phyloP scores from a whole-genome alignment of 2,113 vertebrate species.

The Prionailurus bengalensis region DNA sequence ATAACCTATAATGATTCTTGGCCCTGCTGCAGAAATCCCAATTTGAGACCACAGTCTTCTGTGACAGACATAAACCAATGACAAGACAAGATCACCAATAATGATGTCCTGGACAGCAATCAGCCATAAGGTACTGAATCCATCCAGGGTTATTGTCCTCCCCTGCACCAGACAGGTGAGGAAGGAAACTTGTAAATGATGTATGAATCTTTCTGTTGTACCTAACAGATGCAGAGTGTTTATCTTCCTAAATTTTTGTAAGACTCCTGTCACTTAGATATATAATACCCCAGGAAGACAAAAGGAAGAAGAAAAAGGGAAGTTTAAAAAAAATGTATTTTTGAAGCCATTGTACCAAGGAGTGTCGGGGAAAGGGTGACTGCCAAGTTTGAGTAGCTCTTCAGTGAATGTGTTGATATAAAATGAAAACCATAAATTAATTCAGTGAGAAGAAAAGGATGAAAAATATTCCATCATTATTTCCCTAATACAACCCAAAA shows the following conservation, averaged over 20 bases:
- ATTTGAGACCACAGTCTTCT: not conserved
- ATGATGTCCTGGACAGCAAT: not conserved
- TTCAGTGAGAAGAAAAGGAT: not conserved
- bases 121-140: not conserved
- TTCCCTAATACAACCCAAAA: not conserved
- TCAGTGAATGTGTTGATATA: not conserved
- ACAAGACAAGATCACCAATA: conserved; percentile 62
- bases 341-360: not conserved
- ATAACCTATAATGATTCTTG: conserved; percentile 42
- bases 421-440: conserved; percentile 49
- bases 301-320: not conserved
- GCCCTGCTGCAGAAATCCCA: not conserved
- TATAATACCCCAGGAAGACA: conserved; percentile 50
- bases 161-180: not conserved
- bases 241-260: conserved; percentile 70
- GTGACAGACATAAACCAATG: conserved; percentile 52
- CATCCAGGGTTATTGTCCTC: not conserved
- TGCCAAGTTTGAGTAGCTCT: not conserved
- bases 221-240: conserved; percentile 56
- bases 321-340: not conserved
- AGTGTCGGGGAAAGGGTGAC: rapidly evolving
- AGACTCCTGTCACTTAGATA: conserved; percentile 60
- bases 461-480: not conserved
- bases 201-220: conserved; percentile 14
- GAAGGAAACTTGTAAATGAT: conserved; percentile 9